Percentiles rank a stretch among this genome's conserved stretches.
Evolutionary conservation across 2,113 vertebrate genomes (phyloP).

Genomic region (Himantopus leucocephalus): DNA sequence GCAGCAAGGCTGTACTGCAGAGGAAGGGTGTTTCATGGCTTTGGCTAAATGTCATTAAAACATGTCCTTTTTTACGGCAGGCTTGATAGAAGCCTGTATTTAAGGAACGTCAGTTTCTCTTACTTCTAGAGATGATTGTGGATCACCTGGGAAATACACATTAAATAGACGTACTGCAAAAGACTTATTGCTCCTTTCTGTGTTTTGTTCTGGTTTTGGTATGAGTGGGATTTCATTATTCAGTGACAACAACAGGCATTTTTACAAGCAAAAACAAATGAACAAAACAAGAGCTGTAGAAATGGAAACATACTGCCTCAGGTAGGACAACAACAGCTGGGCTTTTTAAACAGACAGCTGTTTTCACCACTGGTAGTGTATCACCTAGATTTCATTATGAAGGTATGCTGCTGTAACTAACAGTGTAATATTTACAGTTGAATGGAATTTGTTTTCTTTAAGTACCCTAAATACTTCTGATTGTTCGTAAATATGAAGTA

Average conservation of each 20-base stretch:
- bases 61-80: background rate
- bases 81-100: background rate
- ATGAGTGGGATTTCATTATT: background rate
- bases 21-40: background rate
- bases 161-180: accelerated
- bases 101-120: background rate
- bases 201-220: background rate
- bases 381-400: background rate
- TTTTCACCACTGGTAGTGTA: background rate
- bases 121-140: background rate
- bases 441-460: background rate
- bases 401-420: background rate
- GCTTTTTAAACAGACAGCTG: background rate
- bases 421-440: background rate
- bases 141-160: background rate
- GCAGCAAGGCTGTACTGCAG: background rate
- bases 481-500: background rate
- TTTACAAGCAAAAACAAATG: background rate
- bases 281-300: background rate
- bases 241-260: background rate
- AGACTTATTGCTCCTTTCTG: background rate
- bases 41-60: background rate
- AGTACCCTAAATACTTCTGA: background rate
- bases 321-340: background rate
- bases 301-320: background rate